Percentiles rank a stretch among this genome's conserved stretches.
These are phyloP conservation scores for Falco berigora DNA, from an alignment of 2,797 vertebrate species.

Conservation along the genomic window DNA sequence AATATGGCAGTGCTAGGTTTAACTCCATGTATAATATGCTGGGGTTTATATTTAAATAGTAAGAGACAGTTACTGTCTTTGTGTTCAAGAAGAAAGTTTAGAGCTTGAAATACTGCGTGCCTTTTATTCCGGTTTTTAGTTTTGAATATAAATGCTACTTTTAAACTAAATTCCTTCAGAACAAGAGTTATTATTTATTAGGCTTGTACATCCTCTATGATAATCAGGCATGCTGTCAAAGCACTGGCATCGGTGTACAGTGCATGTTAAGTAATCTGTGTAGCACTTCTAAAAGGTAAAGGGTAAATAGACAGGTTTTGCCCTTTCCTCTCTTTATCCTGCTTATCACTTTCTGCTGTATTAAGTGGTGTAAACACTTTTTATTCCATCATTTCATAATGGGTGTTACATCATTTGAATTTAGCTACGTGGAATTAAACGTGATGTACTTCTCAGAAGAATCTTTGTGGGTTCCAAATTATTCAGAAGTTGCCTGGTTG, in stretches of 20 bases:
- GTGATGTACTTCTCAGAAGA: slow-evolving; percentile 16
- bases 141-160: neutral
- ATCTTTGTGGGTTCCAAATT: neutral
- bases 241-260: neutral
- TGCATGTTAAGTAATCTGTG: neutral
- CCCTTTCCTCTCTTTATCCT: neutral
- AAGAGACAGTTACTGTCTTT: neutral
- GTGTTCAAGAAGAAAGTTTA: neutral
- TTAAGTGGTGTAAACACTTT: neutral
- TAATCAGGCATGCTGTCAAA: neutral
- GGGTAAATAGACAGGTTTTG: neutral
- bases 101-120: neutral
- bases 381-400: neutral
- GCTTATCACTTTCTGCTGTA: neutral
- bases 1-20: neutral
- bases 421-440: neutral
- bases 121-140: neutral
- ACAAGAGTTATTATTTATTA: neutral
- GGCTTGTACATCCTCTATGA: neutral
- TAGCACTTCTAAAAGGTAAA: neutral
- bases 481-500: neutral
- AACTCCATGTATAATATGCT: neutral
- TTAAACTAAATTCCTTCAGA: neutral
- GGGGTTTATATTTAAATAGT: neutral
- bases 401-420: neutral